These are phyloP conservation scores for Grallaria varia DNA, from an alignment of 2,113 vertebrate species.

Conservation along the genomic window DNA sequence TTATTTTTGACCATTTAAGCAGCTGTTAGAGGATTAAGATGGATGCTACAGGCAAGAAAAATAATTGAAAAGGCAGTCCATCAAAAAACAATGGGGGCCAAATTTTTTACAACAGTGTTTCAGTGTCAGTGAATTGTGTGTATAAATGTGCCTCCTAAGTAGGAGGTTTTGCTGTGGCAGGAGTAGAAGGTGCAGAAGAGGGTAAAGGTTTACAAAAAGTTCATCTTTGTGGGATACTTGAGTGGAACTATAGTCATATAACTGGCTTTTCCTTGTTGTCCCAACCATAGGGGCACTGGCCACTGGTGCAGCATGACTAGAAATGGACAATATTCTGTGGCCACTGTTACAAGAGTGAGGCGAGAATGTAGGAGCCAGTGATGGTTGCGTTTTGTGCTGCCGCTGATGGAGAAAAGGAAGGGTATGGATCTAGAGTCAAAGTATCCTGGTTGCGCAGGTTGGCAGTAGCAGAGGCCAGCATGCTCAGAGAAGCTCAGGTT, in stretches of 20 bases:
- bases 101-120: not conserved
- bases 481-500: not conserved
- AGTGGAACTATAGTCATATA: not conserved
- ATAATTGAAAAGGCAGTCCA: not conserved
- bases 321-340: not conserved
- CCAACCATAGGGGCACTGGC: not conserved
- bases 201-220: not conserved
- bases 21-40: conserved; percentile 24
- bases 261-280: not conserved
- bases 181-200: not conserved
- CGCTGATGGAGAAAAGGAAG: not conserved
- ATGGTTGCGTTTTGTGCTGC: not conserved
- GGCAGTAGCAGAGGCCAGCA: not conserved
- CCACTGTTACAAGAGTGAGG: not conserved
- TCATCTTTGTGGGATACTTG: not conserved
- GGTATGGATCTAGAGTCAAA: not conserved
- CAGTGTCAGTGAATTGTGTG: not conserved
- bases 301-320: not conserved
- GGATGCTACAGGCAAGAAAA: not conserved
- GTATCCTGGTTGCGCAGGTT: not conserved
- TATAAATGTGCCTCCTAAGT: not conserved
- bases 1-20: conserved; percentile 8
- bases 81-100: not conserved
- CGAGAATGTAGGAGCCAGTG: too few relatives aligned
- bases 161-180: not conserved